A percentile compares a stretch with the other conserved stretches of the same genome.
Evolutionary conservation across 2,113 vertebrate species (phyloP).

Genomic region (Callopanchax toddi): DNA sequence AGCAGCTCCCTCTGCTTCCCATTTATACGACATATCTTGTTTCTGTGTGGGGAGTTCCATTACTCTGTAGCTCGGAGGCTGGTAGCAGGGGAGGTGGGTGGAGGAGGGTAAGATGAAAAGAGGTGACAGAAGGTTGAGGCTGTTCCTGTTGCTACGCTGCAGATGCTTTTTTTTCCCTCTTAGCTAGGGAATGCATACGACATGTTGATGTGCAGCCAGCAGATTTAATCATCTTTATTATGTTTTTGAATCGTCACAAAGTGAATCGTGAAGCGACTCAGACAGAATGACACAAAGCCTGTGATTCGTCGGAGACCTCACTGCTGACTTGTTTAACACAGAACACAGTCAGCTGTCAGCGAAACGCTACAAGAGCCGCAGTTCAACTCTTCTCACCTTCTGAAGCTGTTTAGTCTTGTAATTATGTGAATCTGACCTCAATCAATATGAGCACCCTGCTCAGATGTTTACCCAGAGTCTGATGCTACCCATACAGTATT

Average conservation of each 20-base stretch:
- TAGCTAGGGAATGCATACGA: constrained; percentile 43
- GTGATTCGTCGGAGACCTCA: constrained; percentile 32
- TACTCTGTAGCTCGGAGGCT: constrained; percentile 70
- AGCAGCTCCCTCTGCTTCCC: constrained; percentile 66
- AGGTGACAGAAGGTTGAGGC: constrained; percentile 62
- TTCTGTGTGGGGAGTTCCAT: constrained; percentile 69
- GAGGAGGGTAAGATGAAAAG: constrained; percentile 62
- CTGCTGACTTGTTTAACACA: constrained; percentile 24
- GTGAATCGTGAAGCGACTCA: constrained; percentile 25
- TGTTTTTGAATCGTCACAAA: constrained; percentile 55
- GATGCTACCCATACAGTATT: constrained; percentile 38
- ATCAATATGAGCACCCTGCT: constrained; percentile 45
- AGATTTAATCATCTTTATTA: constrained; percentile 71
- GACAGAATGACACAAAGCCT: constrained; percentile 41
- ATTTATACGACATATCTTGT: constrained; percentile 77
- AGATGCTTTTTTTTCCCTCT: constrained; percentile 20
- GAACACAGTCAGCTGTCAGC: background rate
- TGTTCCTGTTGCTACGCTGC: constrained; percentile 40
- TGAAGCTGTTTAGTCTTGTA: constrained; percentile 42
- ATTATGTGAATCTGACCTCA: constrained; percentile 54
- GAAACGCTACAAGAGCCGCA: constrained; percentile 6
- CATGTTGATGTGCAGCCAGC: constrained; percentile 49
- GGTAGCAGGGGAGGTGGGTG: constrained; percentile 26
- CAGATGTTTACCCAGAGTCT: constrained; percentile 33
- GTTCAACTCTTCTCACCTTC: constrained; percentile 22